These are phyloP conservation scores for Nipponia nippon DNA, from an alignment of 2,113 vertebrate genomes.

Conservation along the genomic window DNA sequence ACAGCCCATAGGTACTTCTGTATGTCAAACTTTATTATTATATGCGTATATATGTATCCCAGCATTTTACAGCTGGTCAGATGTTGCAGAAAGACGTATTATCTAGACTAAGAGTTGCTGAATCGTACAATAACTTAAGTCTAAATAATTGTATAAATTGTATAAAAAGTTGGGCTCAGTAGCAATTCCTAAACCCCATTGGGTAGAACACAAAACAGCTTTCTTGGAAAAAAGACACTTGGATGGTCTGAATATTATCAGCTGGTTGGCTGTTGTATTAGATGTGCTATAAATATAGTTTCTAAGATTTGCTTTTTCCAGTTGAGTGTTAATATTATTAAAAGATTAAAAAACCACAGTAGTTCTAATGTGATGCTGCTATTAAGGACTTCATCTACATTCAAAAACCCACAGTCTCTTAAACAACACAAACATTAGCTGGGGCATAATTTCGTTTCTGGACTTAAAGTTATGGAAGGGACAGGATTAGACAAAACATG, in stretches of 20 bases:
- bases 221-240: neutral
- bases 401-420: neutral
- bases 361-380: neutral
- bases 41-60: neutral
- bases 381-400: neutral
- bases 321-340: neutral
- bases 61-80: neutral
- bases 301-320: neutral
- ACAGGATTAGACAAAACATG: neutral
- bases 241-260: neutral
- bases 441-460: neutral
- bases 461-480: neutral
- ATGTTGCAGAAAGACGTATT: neutral
- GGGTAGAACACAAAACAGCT: fast-evolving
- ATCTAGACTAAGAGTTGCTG: neutral
- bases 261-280: neutral
- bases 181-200: neutral
- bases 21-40: neutral
- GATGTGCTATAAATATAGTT: neutral
- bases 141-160: neutral
- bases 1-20: neutral
- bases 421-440: neutral
- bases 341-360: neutral
- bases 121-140: neutral
- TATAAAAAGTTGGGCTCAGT: neutral